Evolutionary conservation across 1,140 invertebrate species (phyloP).

Genomic region (Condylostylus longicornis): DNA sequence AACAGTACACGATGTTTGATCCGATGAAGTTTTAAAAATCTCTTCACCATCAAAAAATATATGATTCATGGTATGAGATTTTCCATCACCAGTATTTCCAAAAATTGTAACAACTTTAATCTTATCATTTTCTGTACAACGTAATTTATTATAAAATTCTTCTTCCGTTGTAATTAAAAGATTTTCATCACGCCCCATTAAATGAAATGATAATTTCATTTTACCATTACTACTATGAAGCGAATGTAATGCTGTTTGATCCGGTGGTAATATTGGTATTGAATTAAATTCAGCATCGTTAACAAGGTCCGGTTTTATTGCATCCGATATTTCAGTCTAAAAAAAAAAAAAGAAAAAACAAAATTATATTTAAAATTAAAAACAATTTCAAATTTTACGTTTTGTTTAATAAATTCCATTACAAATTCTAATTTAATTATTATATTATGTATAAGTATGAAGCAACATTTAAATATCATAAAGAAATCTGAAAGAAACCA

Average conservation of each 20-base stretch:
- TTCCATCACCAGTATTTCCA: conserved; percentile 76
- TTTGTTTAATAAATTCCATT: no score
- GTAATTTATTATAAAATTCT: conserved; percentile 36
- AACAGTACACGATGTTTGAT: conserved; percentile 59
- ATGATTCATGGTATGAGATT: conserved; percentile 69
- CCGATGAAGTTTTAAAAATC: conserved; percentile 56
- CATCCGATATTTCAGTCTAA: no score
- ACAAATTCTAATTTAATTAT: no score
- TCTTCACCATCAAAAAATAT: conserved; percentile 61
- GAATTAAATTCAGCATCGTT: conserved; percentile 17
- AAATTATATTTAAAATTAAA: no score
- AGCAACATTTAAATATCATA: no score
- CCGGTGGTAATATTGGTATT: conserved; percentile 15
- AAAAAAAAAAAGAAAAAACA: no score
- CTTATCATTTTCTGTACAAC: conserved; percentile 34
- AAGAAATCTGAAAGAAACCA: no score
- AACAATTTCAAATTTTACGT: no score
- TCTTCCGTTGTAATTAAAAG: conserved; percentile 36
- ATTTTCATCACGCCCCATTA: conserved; percentile 40
- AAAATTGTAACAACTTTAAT: conserved; percentile 78
- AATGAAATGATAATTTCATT: conserved; percentile 29
- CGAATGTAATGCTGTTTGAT: conserved; percentile 7
- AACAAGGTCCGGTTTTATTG: conserved; percentile 13
- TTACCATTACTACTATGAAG: conserved; percentile 8
- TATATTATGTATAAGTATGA: no score